phyloP scores from a whole-genome alignment of 2,888 invertebrate species.

The Synanthedon andrenaeformis region DNA sequence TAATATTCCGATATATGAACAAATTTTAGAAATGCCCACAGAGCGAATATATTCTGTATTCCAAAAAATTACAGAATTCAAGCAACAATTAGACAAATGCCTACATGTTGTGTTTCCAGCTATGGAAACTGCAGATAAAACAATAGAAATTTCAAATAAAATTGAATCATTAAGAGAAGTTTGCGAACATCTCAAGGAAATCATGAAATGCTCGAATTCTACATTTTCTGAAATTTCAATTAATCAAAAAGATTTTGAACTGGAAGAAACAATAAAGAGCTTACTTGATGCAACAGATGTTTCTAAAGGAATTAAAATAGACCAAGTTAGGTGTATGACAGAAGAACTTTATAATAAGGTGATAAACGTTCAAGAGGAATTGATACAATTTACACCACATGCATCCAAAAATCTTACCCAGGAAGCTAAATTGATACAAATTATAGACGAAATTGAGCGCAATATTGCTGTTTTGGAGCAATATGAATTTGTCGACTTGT shows the following conservation, averaged over 20 bases:
- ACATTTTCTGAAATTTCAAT: constrained; percentile 7
- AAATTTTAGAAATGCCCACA: constrained; percentile 40
- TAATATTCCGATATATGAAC: constrained; percentile 54
- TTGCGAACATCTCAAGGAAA: constrained; percentile 34
- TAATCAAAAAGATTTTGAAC: constrained; percentile 17
- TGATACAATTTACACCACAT: constrained; percentile 34
- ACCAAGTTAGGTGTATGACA: constrained; percentile 34
- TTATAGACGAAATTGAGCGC: constrained; percentile 41
- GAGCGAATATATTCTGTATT: constrained; percentile 42
- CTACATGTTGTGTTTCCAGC: constrained; percentile 38
- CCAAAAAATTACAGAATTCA: constrained; percentile 38
- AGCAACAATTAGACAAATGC: constrained; percentile 39
- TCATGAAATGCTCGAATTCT: constrained; percentile 24
- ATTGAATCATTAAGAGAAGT: constrained; percentile 32
- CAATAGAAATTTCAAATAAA: constrained; percentile 42
- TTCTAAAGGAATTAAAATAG: constrained; percentile 32
- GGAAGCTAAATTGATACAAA: constrained; percentile 43
- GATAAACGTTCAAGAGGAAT: constrained; percentile 38
- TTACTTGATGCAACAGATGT: constrained; percentile 36
- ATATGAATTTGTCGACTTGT: constrained; percentile 45
- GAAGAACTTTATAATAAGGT: constrained; percentile 42
- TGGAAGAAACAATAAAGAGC: constrained; percentile 27
- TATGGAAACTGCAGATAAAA: constrained; percentile 34
- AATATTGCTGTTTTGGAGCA: constrained; percentile 48
- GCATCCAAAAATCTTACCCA: constrained; percentile 23